Percentiles rank a stretch among this genome's conserved stretches.
Conservation (phyloP, 2,113 vertebrate species). For the Xenus cinereus region DNA sequence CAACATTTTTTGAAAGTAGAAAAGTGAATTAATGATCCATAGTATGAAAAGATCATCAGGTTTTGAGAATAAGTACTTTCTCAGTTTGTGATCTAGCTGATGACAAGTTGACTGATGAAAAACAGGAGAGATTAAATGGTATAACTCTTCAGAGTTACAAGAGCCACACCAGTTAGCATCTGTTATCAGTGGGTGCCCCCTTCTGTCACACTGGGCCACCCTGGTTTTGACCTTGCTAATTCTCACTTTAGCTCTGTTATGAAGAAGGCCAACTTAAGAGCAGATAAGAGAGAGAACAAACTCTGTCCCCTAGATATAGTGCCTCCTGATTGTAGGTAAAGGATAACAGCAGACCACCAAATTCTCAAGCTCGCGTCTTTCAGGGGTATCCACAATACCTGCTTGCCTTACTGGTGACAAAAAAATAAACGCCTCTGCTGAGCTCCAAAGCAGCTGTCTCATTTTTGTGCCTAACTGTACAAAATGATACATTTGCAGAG, state of each 20-base stretch:
- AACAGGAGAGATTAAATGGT: background rate
- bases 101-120: background rate
- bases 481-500: background rate
- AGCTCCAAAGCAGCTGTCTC: background rate
- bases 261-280: background rate
- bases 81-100: background rate
- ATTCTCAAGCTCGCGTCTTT: background rate
- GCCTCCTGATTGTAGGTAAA: background rate
- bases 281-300: background rate
- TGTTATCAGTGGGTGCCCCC: background rate
- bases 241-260: background rate
- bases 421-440: background rate
- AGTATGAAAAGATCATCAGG: background rate
- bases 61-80: background rate
- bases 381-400: background rate
- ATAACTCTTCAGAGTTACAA: background rate
- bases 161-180: background rate
- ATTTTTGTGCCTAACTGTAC: background rate
- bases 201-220: background rate
- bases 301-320: background rate
- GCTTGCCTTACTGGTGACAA: background rate
- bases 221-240: background rate
- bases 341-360: background rate
- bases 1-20: background rate
- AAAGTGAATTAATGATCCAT: background rate